These are phyloP conservation scores for Drosophila nigrodunni DNA, from an alignment of 1,140 invertebrate species.

Conservation along the genomic window DNA sequence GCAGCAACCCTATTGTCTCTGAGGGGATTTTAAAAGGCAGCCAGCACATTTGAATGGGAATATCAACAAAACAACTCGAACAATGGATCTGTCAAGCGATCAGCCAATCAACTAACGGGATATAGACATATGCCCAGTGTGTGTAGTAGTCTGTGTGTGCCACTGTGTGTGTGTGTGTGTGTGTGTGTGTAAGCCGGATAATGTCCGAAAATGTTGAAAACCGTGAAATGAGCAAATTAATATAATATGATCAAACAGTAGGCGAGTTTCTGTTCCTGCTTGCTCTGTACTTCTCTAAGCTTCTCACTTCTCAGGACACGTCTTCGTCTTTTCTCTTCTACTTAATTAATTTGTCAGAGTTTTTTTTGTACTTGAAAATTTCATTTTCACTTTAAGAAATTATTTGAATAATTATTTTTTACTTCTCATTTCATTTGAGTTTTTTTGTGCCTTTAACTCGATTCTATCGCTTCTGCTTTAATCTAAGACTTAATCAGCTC, in stretches of 20 bases:
- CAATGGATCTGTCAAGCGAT: constrained; percentile 64
- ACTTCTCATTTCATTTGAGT: no score
- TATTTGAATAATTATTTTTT: no score
- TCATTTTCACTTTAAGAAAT: no score
- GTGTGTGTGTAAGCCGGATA: constrained; percentile 35
- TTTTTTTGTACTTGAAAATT: no score
- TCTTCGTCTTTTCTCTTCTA: no score
- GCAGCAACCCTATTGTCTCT: constrained; percentile 15
- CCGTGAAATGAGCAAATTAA: constrained; percentile 74
- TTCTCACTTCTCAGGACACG: no score
- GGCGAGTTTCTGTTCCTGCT: neutral
- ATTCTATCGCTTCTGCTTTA: no score
- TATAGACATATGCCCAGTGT: constrained; percentile 36
- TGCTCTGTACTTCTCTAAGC: neutral
- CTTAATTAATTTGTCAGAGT: no score
- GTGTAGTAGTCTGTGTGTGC: no score
- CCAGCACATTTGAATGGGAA: constrained; percentile 64
- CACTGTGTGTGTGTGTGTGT: no score
- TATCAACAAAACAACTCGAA: constrained; percentile 60
- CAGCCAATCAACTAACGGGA: constrained; percentile 48
- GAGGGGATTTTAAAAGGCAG: constrained; percentile 20
- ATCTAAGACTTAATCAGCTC: no score
- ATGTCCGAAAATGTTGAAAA: constrained; percentile 52
- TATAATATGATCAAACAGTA: constrained; percentile 36
- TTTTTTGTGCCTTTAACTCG: no score